Conservation (phyloP, 2,113 vertebrate species). For the Paradisaea rubra region DNA sequence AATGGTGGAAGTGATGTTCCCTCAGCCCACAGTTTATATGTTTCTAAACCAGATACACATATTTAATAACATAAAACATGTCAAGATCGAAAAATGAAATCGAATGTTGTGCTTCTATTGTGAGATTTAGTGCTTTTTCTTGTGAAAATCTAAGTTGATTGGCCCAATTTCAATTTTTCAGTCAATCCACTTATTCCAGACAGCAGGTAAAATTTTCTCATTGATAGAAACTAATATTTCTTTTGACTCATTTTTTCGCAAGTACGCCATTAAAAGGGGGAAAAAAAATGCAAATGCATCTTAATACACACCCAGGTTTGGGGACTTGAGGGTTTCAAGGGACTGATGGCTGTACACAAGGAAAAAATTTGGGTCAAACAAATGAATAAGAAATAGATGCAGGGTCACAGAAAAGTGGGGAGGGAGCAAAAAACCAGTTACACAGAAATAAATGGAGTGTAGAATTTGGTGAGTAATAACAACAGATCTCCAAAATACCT, state of each 20-base stretch:
- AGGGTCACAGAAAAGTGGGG: background rate
- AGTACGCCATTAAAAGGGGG: background rate
- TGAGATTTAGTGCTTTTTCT: background rate
- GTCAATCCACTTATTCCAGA: background rate
- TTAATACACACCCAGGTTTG: background rate
- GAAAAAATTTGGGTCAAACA: background rate
- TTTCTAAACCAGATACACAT: background rate
- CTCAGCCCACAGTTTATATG: background rate
- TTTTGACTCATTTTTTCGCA: slow-evolving; percentile 25
- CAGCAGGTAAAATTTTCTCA: background rate
- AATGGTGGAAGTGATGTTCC: background rate
- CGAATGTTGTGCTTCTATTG: background rate
- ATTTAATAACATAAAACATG: background rate
- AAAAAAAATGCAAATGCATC: background rate
- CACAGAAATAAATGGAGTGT: background rate
- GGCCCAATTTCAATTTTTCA: background rate
- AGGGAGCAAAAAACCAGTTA: background rate
- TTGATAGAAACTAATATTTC: slow-evolving; percentile 24
- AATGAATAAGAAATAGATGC: background rate
- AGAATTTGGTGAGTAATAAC: slow-evolving; percentile 49
- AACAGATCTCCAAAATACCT: slow-evolving; percentile 21
- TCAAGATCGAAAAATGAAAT: background rate
- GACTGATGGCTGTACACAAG: background rate
- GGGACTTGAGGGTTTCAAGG: background rate
- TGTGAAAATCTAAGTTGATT: background rate